phyloP scores from a whole-genome alignment of 2,888 invertebrate genomes.

The Resseliella maxima region DNA sequence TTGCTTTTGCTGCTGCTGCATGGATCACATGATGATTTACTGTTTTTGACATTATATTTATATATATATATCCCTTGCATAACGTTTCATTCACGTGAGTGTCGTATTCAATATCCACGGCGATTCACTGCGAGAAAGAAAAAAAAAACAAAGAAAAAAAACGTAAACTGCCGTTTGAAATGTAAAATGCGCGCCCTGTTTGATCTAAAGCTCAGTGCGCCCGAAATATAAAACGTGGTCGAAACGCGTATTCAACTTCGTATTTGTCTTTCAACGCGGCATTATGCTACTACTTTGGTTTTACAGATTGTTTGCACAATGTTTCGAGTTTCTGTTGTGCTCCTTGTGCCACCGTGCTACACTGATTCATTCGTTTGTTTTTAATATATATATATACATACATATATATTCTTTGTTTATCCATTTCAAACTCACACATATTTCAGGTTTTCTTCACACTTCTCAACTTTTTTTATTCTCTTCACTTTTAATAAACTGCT shows the following conservation, averaged over 20 bases:
- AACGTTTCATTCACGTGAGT: not conserved
- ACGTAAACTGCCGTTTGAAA: not conserved
- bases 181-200: not conserved
- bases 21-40: not conserved
- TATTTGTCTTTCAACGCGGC: not conserved
- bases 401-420: not conserved
- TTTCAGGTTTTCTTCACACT: constrained; percentile 10
- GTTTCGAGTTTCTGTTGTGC: not conserved
- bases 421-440: not conserved
- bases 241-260: not conserved
- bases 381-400: not conserved
- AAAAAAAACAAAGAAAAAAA: not conserved
- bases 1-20: too few species aligned
- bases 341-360: not conserved
- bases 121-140: too few species aligned
- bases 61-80: not conserved
- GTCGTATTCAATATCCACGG: not conserved
- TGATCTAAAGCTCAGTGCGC: not conserved
- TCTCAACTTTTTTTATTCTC: constrained; percentile 2
- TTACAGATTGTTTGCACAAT: constrained; percentile 28
- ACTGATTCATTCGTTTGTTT: not conserved
- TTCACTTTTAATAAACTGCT: constrained; percentile 53
- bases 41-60: not conserved
- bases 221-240: not conserved
- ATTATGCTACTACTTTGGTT: not conserved